phyloP scores from a whole-genome alignment of 2,888 invertebrate genomes.

The Globia sparganii region DNA sequence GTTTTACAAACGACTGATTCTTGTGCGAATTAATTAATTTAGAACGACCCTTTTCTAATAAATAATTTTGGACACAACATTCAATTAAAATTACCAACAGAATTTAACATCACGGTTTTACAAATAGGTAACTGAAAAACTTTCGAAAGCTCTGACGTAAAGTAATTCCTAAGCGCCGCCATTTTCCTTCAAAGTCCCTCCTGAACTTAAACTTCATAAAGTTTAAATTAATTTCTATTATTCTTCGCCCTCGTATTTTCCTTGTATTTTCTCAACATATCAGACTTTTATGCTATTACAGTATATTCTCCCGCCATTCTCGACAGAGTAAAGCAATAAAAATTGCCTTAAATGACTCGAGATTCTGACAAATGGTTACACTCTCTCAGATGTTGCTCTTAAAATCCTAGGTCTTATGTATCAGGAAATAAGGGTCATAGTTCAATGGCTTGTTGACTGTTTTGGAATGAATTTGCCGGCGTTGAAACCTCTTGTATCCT shows the following conservation, averaged over 20 bases:
- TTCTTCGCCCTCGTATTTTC: conserved; percentile 22
- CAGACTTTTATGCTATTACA: conserved; percentile 29
- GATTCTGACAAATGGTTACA: conserved; percentile 56
- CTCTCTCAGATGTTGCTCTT: conserved; percentile 42
- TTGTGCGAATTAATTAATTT: not conserved
- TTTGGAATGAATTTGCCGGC: conserved; percentile 21
- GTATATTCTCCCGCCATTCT: conserved; percentile 20
- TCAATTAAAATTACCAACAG: too few relatives aligned
- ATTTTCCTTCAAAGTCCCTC: not conserved
- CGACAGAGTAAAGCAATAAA: conserved; percentile 50
- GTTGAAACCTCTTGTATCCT: conserved; percentile 23
- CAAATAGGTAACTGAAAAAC: not conserved
- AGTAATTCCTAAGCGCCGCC: not conserved
- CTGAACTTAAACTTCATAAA: conserved; percentile 18
- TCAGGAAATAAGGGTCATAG: conserved; percentile 2
- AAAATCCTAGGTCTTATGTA: conserved; percentile 26
- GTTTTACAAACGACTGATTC: not conserved
- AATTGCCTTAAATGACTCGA: conserved; percentile 57
- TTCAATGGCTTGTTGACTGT: not conserved
- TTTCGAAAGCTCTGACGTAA: not conserved
- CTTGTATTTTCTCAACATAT: conserved; percentile 45
- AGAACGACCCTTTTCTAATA: not conserved
- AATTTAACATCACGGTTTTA: not conserved
- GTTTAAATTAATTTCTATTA: conserved; percentile 54
- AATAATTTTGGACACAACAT: not conserved